These are phyloP conservation scores for Pollenia griseotomentosa DNA, from an alignment of 2,888 invertebrate species.

Conservation along the genomic window DNA sequence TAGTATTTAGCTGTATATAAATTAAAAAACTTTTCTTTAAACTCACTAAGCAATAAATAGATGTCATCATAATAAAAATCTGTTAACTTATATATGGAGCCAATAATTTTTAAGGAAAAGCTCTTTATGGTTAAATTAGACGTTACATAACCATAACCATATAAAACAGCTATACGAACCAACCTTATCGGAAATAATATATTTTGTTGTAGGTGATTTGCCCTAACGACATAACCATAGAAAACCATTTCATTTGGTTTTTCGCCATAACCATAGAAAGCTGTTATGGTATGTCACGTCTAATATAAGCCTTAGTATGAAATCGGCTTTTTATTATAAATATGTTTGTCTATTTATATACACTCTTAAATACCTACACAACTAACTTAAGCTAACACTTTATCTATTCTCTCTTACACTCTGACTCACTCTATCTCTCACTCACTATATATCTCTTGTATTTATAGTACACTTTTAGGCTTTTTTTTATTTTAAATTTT, in stretches of 20 bases:
- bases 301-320: background rate
- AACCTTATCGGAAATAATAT: too few species aligned
- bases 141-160: too few species aligned
- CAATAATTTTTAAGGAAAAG: too few species aligned
- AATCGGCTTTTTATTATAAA: background rate
- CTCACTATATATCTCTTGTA: constrained; percentile 11
- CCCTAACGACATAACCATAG: too few species aligned
- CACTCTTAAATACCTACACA: background rate
- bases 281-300: too few species aligned
- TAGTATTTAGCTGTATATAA: constrained; percentile 17
- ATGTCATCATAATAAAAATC: too few species aligned
- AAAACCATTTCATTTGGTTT: too few species aligned
- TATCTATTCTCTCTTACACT: constrained; percentile 27
- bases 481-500: constrained; percentile 32
- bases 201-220: too few species aligned
- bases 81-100: too few species aligned
- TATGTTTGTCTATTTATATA: background rate
- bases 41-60: background rate
- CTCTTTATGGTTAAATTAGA: too few species aligned
- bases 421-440: constrained; percentile 3
- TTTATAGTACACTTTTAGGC: constrained; percentile 27
- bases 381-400: constrained; percentile 15
- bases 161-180: too few species aligned
- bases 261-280: too few species aligned
- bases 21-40: background rate